phyloP scores from a whole-genome alignment of 2,113 vertebrate genomes.

The Irena cyanogastra region DNA sequence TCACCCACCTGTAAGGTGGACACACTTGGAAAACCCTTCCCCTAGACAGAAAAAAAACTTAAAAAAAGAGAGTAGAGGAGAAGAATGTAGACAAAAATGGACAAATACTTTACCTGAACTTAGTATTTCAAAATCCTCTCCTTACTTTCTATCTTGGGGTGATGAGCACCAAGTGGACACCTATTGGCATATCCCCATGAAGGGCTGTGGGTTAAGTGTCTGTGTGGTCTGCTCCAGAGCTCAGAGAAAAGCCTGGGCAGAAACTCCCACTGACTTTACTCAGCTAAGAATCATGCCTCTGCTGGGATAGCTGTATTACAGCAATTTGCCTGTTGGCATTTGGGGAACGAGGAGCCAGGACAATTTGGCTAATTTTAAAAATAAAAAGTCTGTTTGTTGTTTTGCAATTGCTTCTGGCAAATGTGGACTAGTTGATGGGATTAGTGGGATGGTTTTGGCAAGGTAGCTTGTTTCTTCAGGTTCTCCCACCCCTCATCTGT shows the following conservation, averaged over 20 bases:
- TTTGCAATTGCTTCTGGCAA: constrained; percentile 1
- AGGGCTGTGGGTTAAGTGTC: background rate
- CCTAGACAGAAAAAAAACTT: background rate
- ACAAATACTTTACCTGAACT: background rate
- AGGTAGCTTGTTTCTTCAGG: background rate
- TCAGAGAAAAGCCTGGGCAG: background rate
- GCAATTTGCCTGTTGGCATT: background rate
- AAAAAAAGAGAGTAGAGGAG: background rate
- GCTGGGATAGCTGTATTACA: background rate
- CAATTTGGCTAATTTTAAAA: background rate
- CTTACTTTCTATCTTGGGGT: background rate
- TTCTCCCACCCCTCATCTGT: constrained; percentile 26
- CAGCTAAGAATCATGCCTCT: background rate
- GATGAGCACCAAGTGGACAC: background rate
- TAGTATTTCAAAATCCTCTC: background rate
- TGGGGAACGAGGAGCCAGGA: background rate
- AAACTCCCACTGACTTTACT: background rate
- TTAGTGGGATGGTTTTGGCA: background rate
- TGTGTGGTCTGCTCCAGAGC: background rate
- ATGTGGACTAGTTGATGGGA: background rate
- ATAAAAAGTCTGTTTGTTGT: background rate
- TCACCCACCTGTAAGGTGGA: background rate
- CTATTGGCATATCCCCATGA: background rate
- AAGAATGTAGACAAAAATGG: background rate
- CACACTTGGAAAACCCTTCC: background rate